Base-by-base conservation (phyloP, 2,113 vertebrate species). In the Chitala chitala region DNA sequence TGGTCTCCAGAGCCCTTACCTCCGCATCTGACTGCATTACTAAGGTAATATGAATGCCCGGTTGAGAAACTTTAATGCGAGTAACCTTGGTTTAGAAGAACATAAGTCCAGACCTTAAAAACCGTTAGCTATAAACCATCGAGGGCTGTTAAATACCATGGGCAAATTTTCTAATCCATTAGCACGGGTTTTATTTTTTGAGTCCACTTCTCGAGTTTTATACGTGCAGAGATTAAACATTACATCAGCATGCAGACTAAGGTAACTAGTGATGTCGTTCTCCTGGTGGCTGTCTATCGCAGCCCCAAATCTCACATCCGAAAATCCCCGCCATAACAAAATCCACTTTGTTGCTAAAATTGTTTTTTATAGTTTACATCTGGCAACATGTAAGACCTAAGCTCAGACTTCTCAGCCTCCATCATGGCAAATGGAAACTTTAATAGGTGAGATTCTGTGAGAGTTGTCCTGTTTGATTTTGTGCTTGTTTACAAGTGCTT, bases 201-300 rank as follows among this genome's bases (percentile, higher is more conserved):
- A 75, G 74, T 72, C 59, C 79, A 79, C 77, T 74, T 72, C 79
- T 82, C 77, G 74, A 71, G 83, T 75, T 80, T 88, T 73, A 83
- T 84, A 72, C 76, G 80, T 82, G 78, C 75, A 76, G 78, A 76
- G 76, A 78, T 82, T 84, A 84, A 83, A 77, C 77, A 36, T 81
- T 65, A 51, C 55, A 63, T 66, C 79, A 76, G 31, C 63, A 55
- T 4, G 20, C 65, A 81, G 75, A 74, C 63, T 64, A 71, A 74
- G 58, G 73, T 71, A 33, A 79, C 70, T 74, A 50, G 29, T 61
- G 61, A 29, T 48, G 55, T 42, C 26, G 13, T 33, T 31, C 29
- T 24, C 20, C n/a, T 66, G n/a, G 24, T 46, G 22, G 54, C 44
- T 65, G 33, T 8, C 36, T 26, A 48, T 48, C 42, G 12, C 12